phyloP scores from a whole-genome alignment of 2,113 vertebrate species.

The Haplotaxodon microlepis region DNA sequence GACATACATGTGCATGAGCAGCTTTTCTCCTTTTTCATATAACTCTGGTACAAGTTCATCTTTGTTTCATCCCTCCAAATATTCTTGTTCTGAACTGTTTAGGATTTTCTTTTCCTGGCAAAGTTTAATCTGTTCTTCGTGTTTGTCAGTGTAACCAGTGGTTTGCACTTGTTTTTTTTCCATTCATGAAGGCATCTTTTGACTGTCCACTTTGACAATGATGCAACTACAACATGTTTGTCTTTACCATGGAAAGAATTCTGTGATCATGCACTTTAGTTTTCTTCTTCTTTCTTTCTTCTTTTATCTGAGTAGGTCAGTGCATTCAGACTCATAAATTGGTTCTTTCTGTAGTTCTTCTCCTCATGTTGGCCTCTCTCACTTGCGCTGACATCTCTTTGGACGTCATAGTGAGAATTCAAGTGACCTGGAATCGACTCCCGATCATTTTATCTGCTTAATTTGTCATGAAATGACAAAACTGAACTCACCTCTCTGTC shows the following conservation, averaged over 20 bases:
- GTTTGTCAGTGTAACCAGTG: background rate
- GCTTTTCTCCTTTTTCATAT: background rate
- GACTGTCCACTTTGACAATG: background rate
- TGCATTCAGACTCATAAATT: background rate
- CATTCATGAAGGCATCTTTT: background rate
- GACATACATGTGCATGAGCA: background rate
- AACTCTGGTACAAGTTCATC: background rate
- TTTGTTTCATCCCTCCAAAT: too few relatives aligned
- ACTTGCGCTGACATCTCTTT: background rate
- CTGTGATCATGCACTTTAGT: background rate
- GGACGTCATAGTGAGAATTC: background rate
- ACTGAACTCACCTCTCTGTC: background rate
- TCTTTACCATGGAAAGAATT: background rate
- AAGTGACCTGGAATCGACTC: background rate
- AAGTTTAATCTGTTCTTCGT: background rate
- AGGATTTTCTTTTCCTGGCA: background rate
- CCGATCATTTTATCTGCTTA: background rate
- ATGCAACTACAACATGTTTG: background rate
- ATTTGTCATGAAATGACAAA: background rate
- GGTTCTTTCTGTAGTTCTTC: background rate
- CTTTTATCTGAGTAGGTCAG: background rate
- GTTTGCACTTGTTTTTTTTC: background rate
- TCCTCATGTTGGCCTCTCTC: background rate
- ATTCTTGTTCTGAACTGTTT: background rate
- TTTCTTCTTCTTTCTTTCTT: background rate